Conservation (phyloP, 2,888 invertebrate species). For the Lepidonotus clava region DNA sequence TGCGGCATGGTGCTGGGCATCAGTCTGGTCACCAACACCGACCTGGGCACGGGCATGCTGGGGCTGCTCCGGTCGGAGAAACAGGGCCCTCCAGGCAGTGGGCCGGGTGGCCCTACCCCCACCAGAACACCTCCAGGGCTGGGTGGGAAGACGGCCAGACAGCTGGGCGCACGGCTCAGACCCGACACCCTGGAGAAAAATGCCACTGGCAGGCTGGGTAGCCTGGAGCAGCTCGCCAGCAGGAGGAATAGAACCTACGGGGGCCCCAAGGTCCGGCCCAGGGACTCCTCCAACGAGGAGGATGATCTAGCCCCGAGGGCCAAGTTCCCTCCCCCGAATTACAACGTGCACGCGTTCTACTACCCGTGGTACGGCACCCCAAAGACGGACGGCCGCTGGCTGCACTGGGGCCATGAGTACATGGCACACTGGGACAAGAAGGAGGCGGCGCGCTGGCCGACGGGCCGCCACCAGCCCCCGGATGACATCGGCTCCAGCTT, state of each 20-base stretch:
- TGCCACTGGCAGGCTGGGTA: no score
- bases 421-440: constrained; percentile 78
- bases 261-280: not conserved
- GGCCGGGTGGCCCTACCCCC: not conserved
- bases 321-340: constrained; percentile 64
- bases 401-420: constrained; percentile 80
- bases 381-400: constrained; percentile 73
- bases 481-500: constrained; percentile 83
- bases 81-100: not conserved
- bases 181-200: no score
- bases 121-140: no score
- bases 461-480: constrained; percentile 82
- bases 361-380: constrained; percentile 81
- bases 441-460: constrained; percentile 81
- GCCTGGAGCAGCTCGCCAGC: no score
- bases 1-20: constrained; percentile 50
- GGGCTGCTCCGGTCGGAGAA: constrained; percentile 12
- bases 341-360: constrained; percentile 81
- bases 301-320: not conserved
- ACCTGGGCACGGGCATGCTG: constrained; percentile 34
- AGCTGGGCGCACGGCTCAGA: no score
- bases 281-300: not conserved
- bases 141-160: no score
- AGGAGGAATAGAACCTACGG: no score
- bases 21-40: constrained; percentile 45